Conservation (phyloP, 1,140 invertebrate genomes). For the Lepidurus arcticus region DNA sequence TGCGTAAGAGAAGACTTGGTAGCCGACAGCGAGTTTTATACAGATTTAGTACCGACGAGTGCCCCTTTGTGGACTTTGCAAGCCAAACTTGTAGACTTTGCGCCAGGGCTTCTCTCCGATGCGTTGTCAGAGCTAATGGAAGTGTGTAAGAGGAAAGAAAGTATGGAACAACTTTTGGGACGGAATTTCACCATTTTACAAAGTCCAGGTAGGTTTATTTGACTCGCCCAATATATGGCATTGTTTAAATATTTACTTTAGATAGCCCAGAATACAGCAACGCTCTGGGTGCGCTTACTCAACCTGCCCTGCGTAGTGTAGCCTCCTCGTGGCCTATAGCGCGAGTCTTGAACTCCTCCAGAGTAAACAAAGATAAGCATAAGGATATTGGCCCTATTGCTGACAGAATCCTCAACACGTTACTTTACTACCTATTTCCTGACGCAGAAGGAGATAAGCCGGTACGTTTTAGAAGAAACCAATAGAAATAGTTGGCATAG, state of each 20-base stretch:
- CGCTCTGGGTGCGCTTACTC: conserved; percentile 48
- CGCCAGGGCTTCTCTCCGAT: conserved; percentile 46
- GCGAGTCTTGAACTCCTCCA: conserved; percentile 36
- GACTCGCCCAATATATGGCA: background rate
- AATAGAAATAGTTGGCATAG: background rate
- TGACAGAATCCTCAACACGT: conserved; percentile 64
- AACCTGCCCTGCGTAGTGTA: conserved; percentile 36
- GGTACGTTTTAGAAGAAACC: conserved; percentile 23
- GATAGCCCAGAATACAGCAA: conserved; percentile 43
- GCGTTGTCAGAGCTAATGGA: conserved; percentile 45
- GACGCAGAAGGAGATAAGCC: conserved; percentile 62
- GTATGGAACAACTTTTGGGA: conserved; percentile 45
- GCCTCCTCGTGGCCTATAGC: conserved; percentile 38
- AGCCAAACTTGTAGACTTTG: conserved; percentile 45
- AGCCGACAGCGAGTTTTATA: conserved; percentile 78
- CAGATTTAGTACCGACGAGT: conserved; percentile 77
- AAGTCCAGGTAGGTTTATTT: conserved; percentile 31
- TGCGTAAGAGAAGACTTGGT: conserved; percentile 76
- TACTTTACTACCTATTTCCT: conserved; percentile 82
- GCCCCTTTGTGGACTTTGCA: conserved; percentile 67
- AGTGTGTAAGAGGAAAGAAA: conserved; percentile 44
- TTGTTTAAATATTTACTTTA: conserved; percentile 30
- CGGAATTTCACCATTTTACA: conserved; percentile 36
- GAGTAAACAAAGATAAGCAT: conserved; percentile 41
- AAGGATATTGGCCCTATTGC: conserved; percentile 62